Evolutionary conservation across 1,140 invertebrate genomes (phyloP), one percentile per base, ranked within the genome.

Genomic region (Drosophila jambulina): DNA sequence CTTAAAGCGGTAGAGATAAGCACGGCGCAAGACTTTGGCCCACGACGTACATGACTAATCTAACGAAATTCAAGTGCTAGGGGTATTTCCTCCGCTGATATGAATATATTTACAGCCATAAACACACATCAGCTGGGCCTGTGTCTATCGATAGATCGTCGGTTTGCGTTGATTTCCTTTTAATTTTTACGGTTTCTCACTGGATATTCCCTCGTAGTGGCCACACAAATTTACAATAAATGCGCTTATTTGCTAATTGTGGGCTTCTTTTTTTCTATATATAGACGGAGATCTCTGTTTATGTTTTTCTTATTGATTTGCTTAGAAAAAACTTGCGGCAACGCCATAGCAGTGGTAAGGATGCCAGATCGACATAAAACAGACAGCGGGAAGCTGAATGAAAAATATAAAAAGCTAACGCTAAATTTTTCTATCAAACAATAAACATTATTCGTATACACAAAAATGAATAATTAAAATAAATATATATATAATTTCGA

Each of bases 31-130:
- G 40, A 68, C 62, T 51, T 68, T 69, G 34, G 62, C 27, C 45
- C 13, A 60, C 45, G 70, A 51, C 70, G 69, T 45, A 27, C 45
- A 72, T 72, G 70, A 72, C 68, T 60, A 72, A 72, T 72, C 67
- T 51, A 72, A 74, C 49, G 70, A 74, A 74, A 74, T 74, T 72
- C 67, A 71, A 59, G 25, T 36, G 63, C 32, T 32, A 40, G 21
- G n/a, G 53, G 53, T 57, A 45, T 32, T 70, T 46, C 65, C 49
- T 65, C 29, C 17, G 17, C 38, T 34, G 57, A 61, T 61, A 34
- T 9, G 34, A 51, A 27, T 65, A 19, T 63, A 42, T 65, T 69
- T 65, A 51, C 58, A 34, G 19, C 25, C 40, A 68, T 45, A 68
- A 54, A 32, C 38, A 45, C 29, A 4, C 10, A 29, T 70, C 67